Base-by-base conservation (phyloP, 2,797 vertebrate species). In the Pipistrellus kuhlii region DNA sequence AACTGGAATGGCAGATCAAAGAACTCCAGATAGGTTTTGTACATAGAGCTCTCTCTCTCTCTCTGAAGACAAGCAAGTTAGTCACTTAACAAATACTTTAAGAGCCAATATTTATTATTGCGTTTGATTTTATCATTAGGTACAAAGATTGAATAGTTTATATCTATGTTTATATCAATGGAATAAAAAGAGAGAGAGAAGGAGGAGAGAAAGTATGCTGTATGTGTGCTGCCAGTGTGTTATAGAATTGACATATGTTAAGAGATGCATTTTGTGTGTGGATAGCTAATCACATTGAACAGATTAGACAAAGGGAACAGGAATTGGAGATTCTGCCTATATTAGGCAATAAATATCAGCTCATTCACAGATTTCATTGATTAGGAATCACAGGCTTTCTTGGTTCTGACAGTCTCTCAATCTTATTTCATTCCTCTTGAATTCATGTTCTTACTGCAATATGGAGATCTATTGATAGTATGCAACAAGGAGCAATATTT, bases 51-150 rank as follows among this genome's bases (percentile, higher is more conserved):
- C 53, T 83, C 23, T 55, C 55, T 57, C 55, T 25, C 55, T 59
- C 55, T 59, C 23, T 59, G 13, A n/a, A 85, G 17, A 71, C 13
- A 59, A 89, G 41, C 11, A 92, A 85, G 46, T 90, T 90, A 78
- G 55, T 88, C 51, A 76, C 44, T 86, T 72, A 69, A 82, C 85
- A 90, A 73, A 53, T 93, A 83, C 83, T 87, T 64, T 55, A 71
- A 91, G 75, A 80, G 7, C 10, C 13, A 85, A 15, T 83, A 71
- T 88, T 95, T 85, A 69, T 95, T 85, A 69, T 35, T 82, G 64
- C 83, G 18, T 80, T 8, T 91, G 55, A 85, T 78, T 82, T 69
- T 93, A 68, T 71, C 48, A 18, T 46, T 66, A 93, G 72, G 69
- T 78, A 23, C 10, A 85, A 92, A 91, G 35, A 78, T 35, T 30